Percentiles rank a stretch among this genome's conserved stretches.
Evolutionary conservation across 2,797 vertebrate genomes (phyloP).

Genomic region (Cirrhinus mrigala): DNA sequence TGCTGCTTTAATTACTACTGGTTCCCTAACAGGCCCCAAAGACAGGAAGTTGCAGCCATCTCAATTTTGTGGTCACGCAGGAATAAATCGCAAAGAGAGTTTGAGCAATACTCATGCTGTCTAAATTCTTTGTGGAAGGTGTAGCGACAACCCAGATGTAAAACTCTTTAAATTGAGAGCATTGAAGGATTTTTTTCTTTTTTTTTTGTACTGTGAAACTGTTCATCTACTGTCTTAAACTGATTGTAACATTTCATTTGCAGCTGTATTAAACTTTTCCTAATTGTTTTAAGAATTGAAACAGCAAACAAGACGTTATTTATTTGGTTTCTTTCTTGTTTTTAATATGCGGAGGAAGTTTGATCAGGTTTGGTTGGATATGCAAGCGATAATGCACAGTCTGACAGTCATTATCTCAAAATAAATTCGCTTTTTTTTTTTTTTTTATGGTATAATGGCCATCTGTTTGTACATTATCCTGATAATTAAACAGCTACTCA

Average conservation of each 20-base stretch:
- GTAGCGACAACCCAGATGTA: not conserved
- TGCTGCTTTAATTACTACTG: constrained; percentile 19
- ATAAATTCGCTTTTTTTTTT: not conserved
- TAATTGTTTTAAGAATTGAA: not conserved
- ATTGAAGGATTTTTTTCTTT: constrained; percentile 7
- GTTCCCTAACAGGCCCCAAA: constrained; percentile 6
- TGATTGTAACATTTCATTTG: constrained; percentile 3
- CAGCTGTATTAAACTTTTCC: not conserved
- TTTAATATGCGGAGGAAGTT: not conserved
- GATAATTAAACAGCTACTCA: not conserved
- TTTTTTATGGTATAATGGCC: not conserved
- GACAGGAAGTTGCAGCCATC: constrained; percentile 21
- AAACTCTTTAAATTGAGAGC: not conserved
- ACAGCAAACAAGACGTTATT: constrained; percentile 11
- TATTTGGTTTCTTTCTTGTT: constrained; percentile 23
- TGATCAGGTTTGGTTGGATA: not conserved
- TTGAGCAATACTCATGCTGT: not conserved
- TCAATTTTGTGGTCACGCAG: constrained; percentile 25
- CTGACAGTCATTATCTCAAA: constrained; percentile 7
- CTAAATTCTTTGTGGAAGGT: not conserved
- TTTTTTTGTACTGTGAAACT: not conserved
- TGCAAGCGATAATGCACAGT: not conserved
- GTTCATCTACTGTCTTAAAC: not conserved
- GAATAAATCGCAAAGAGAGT: not conserved
- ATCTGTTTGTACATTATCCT: not conserved